Base-by-base conservation (phyloP, 2,888 invertebrate species). In the Temnothorax rugatulus region DNA sequence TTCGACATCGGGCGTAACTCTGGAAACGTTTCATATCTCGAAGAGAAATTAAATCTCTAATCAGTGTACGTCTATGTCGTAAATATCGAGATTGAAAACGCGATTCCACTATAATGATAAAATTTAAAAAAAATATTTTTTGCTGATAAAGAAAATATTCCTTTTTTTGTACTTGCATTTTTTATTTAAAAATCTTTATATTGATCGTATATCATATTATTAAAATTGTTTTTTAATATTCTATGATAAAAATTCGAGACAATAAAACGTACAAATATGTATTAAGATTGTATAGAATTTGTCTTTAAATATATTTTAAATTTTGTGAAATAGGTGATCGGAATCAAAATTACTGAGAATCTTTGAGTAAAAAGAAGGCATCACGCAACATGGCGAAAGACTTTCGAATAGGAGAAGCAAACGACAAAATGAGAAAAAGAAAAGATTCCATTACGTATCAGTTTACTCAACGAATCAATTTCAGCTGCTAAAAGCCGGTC, bases 391-490 rank as follows among this genome's bases (percentile, higher is more conserved):
- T 64, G 81, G 71, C 59, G 68, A 76, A 84, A 77, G 83, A 71
- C 76, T 76, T 79, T 79, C 44, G 61, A 29, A 52, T 52, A 44
- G 69, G 54, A 29, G 57, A 66, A 82, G 59, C 73, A 74, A 44
- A 34, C 74, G 74, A 84, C 64, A 59, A 79, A 69, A 85, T 52
- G 69, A 69, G 66, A 69, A 82, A 76, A 76, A 84, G 59, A 68
- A 84, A 88, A 88, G 88, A 92, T 87, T 90, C 91, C 88, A 91
- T 92, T 92, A 92, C 90, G 91, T 92, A 91, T 92, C 92, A 90
- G 92, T 92, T 92, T 93, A 92, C 93, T 91, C 88, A 91, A 89
- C 90, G 91, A 93, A 92, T 93, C 92, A 93, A 92, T 92, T 92
- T 91, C 91, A 90, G 83, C 89, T 87, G 90, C 91, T 91, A 92